phyloP scores from a whole-genome alignment of 1,140 invertebrate genomes.

The Nasonia vitripennis region DNA sequence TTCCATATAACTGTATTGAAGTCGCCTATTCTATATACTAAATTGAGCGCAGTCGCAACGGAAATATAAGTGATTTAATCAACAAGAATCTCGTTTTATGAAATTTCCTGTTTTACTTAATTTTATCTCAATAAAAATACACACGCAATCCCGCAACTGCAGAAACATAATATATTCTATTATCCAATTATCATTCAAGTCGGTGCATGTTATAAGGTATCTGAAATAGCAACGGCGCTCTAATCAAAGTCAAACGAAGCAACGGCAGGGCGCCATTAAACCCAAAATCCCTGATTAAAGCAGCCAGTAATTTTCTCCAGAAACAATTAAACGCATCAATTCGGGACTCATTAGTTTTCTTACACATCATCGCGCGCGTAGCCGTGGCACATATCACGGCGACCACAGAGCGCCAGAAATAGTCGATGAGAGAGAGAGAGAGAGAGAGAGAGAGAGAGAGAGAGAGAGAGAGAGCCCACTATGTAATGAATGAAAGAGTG shows the following conservation, averaged over 20 bases:
- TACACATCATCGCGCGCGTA: not conserved
- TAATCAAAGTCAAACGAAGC: not conserved
- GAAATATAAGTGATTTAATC: not conserved
- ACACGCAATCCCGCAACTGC: too few species aligned
- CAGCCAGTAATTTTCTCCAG: slow-evolving; percentile 10
- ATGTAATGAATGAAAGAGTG: slow-evolving; percentile 27
- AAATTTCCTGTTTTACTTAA: not conserved
- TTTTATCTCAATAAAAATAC: not conserved
- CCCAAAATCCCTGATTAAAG: slow-evolving; percentile 10
- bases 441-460: slow-evolving; percentile 7
- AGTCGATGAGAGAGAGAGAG: not conserved
- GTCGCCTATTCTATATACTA: not conserved
- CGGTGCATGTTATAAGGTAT: too few species aligned
- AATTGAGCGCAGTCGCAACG: not conserved
- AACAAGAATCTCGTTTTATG: not conserved
- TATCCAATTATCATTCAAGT: too few species aligned
- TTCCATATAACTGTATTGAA: not conserved
- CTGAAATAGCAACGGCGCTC: too few species aligned
- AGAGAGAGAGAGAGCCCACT: too few species aligned
- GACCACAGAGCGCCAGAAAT: not conserved
- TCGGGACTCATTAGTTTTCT: slow-evolving; percentile 31
- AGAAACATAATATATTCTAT: too few species aligned
- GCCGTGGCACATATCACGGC: not conserved
- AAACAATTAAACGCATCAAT: slow-evolving; percentile 39
- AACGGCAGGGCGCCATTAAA: not conserved